Evolutionary conservation across 2,113 vertebrate species (phyloP), one percentile per base, ranked within the genome.

Genomic region (Percopsis transmontana): DNA sequence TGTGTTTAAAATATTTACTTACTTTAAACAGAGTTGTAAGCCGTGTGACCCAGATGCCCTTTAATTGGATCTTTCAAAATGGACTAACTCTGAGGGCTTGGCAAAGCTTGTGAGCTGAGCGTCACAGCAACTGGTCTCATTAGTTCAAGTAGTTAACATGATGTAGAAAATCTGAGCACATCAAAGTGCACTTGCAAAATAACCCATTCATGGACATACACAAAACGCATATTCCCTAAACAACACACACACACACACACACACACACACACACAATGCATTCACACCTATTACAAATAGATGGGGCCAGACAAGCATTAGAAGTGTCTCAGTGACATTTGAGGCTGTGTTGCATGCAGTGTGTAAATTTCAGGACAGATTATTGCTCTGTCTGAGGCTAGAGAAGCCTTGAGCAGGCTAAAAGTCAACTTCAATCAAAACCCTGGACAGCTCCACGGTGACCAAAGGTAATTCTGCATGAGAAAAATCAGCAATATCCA

Each of bases 331-430:
- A 8, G 24, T 62, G 21, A 62, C 58, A 55, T 53, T 53, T 47
- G 20, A 45, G 33, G 4, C 21, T 44, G 58, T 51, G 18, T 21
- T 42, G 51, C 53, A 45, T 87, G 76, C 54, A 63, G 76, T 53
- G 66, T 66, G 74, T 45, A 40, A 72, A 69, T 20, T 2, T 19
- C 4, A 40, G 59, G 48, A 48, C 64, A 84, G 84, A 80, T 85
- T 82, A 84, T 58, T 58, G 50, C 74, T 83, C 74, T 67, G 59
- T 69, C 70, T 65, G 72, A 63, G 78, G 81, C 80, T n/a, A n/a
- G n/a, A n/a, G n/a, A n/a, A 2, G 16, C 47, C 47, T 18, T n/a
- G 15, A 50, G n/a, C 47, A 8, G 47, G 47, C 2, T 18, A n/a
- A 8, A 5, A 50, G 16, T 1, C 47, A 7, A 50, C n/a, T n/a